Percentiles rank a stretch among this genome's conserved stretches.
Conservation (phyloP, 1,140 invertebrate species). For the Heliothis virescens region DNA sequence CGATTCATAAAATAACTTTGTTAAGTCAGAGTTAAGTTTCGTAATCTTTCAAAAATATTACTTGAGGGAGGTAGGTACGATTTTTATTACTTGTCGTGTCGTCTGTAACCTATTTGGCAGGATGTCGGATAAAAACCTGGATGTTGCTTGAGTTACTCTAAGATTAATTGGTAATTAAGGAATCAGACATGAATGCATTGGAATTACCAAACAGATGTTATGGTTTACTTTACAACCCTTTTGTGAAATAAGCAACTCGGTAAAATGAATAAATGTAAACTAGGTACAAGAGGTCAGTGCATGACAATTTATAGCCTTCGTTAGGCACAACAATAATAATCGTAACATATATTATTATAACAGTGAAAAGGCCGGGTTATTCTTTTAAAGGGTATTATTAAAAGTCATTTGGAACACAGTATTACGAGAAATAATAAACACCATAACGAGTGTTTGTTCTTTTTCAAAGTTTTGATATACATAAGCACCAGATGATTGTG, state of each 20-base stretch:
- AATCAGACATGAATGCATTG: background rate
- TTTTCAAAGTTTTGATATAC: conserved; percentile 55
- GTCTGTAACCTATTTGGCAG: background rate
- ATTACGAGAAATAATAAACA: conserved; percentile 60
- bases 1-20: conserved; percentile 4
- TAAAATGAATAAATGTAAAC: conserved; percentile 28
- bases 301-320: conserved; percentile 43
- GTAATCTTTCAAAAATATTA: conserved; percentile 37
- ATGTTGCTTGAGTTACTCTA: conserved; percentile 1
- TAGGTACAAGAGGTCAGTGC: conserved; percentile 19
- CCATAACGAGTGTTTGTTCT: conserved; percentile 52
- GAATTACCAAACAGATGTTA: background rate
- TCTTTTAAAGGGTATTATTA: conserved; percentile 62
- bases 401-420: conserved; percentile 57
- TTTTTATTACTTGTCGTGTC: background rate
- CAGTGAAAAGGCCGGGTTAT: conserved; percentile 59
- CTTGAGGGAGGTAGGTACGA: too few species aligned
- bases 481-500: conserved; percentile 58
- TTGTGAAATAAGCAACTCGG: conserved; percentile 4
- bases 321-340: conserved; percentile 48
- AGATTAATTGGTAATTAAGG: conserved; percentile 12
- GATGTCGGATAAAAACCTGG: conserved; percentile 23
- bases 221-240: conserved; percentile 13
- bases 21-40: conserved; percentile 7
- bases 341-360: conserved; percentile 48